Base-by-base conservation (phyloP, 2,888 invertebrate species). In the Danaus chrysippus region DNA sequence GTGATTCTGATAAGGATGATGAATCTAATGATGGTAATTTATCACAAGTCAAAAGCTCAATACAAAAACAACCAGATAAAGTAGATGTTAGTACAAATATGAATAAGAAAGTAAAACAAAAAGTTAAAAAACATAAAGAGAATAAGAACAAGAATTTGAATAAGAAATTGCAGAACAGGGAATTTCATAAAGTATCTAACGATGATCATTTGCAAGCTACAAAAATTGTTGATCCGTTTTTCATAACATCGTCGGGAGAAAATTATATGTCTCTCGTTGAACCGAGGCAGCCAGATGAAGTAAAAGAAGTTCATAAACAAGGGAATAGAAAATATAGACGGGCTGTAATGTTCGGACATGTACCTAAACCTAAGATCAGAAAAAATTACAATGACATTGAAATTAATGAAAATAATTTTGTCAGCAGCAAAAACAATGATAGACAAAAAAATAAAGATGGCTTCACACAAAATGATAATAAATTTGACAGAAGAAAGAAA, bases 201-300 rank as follows among this genome's bases (percentile, higher is more conserved):
- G 77, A 79, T 23, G 23, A 43, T 55, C 70, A 72, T 19, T 46
- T 65, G 9, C 62, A 68, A 59, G 77, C 75, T 10, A 77, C 71
- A 19, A 89, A 87, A 76, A 76, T 85, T 44, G 86, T 85, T 6
- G 91, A 91, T 76, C 86, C 91, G 42, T 91, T 91, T 73, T 91
- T 91, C 67, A 83, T 86, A 41, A 91, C 89, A 12, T 75, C 86
- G 15, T 80, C 83, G 1, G 91, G 91, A 13, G 88, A 82, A 58
- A 89, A 83, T 66, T 91, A 91, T 61, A 79, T 91, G 79, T 86
- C 91, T 17, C 69, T 91, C 11, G 87, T 83, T 19, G 88, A 91
- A 64, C 87, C 87, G 0, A 82, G 89, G 62, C 79, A 76, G 60
- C 88, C 90, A 0, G 91, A 91, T 76, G 89, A 90, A 73, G 66